These are phyloP conservation scores for Schizaphis graminum DNA, from an alignment of 2,888 invertebrate species.

Conservation along the genomic window DNA sequence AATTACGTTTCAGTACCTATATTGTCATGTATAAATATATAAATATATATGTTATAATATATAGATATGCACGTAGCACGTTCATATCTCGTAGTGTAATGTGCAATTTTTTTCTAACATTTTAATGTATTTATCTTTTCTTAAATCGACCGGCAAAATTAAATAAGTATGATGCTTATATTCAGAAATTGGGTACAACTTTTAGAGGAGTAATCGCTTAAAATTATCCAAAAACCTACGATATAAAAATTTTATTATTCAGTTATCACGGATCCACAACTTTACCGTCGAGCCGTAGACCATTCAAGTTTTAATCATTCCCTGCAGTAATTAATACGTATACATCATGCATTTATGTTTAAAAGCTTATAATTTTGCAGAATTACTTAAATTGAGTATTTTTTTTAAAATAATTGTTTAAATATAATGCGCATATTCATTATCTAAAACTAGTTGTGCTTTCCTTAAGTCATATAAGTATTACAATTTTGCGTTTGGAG, in stretches of 20 bases:
- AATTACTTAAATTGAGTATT: too few relatives aligned
- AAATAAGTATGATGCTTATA: not conserved
- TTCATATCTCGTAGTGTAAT: conserved; percentile 11
- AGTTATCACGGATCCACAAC: too few relatives aligned
- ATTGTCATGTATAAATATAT: not conserved
- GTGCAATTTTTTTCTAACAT: not conserved
- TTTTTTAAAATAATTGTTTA: too few relatives aligned
- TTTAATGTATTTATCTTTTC: not conserved
- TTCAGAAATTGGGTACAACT: not conserved
- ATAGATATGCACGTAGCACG: not conserved
- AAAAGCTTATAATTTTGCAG: too few relatives aligned
- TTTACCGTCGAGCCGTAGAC: too few relatives aligned
- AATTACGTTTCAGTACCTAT: not conserved
- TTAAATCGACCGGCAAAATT: not conserved
- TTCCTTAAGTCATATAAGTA: too few relatives aligned
- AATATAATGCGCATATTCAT: too few relatives aligned
- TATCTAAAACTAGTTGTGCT: too few relatives aligned
- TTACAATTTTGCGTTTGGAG: too few relatives aligned
- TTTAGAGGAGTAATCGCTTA: not conserved
- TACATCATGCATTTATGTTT: too few relatives aligned
- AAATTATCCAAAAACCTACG: not conserved
- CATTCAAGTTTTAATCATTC: too few relatives aligned
- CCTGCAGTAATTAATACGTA: too few relatives aligned
- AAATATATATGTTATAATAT: not conserved
- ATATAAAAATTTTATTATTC: not conserved